Base-by-base conservation (phyloP, 2,797 vertebrate genomes). In the Numenius phaeopus region DNA sequence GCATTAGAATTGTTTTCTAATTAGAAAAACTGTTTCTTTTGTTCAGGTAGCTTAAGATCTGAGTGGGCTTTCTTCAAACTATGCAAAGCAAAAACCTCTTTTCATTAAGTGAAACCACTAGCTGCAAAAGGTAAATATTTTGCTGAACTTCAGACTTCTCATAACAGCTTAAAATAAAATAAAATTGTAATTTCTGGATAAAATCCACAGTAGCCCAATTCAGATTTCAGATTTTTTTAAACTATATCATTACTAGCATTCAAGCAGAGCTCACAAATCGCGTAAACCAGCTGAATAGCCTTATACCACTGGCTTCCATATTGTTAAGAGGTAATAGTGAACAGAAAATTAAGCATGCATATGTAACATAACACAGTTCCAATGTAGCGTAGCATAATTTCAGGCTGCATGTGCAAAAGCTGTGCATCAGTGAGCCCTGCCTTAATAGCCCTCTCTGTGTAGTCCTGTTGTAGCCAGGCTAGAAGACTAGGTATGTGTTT, bases 311-410 rank as follows among this genome's bases (percentile, higher is more conserved):
- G 39, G 78, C 40, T 83, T 73, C 71, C 11, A 17, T 87, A 75
- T 49, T 73, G 75, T 79, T 73, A 67, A 71, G 17, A 40, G 57
- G 52, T 61, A 90, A 83, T 42, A 92, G 91, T 57, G 88, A 92
- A 85, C 67, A 93, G 88, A 92, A 96, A 97, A 95, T 90, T 85
- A 93, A 61, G 52, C 83, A n/a, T 80, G 75, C 88, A 39, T 87
- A 87, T 83, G 90, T 89, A 92, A 90, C 13, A 2, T 77, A 94
- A 83, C 90, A 80, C 29, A 82, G 40, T 58, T 73, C 61, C 71
- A 87, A 71, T 80, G 90, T 83, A 93, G 70, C 5, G 0, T 42
- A 65, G 57, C 55, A 32, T 61, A 89, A 87, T 77, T 93, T 89
- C 57, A 67, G 59, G 27, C 78, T 95, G 90, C 52, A 34, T 73